Evolutionary conservation across 2,113 vertebrate genomes (phyloP), one percentile per base, ranked within the genome.

Genomic region (Pimephales promelas): DNA sequence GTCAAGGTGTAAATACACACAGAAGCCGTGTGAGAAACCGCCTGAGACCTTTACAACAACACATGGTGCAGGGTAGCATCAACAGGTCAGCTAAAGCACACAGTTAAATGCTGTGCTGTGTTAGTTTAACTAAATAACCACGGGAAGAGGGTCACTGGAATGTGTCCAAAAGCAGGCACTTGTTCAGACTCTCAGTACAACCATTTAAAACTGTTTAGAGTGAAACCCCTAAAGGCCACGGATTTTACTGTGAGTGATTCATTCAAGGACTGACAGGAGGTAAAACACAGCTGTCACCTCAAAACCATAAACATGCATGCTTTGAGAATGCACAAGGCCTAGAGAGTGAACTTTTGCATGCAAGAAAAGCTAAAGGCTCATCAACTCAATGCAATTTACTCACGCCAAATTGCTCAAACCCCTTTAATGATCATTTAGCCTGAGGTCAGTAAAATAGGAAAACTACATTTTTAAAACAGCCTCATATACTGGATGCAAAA

Each of bases 111-210:
- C 84, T 83, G 22, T 85, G 36, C 77, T 80, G 56, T 85, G 74
- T 91, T 92, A 90, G 75, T 88, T 87, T 86, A 90, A 87, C 75
- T 79, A 79, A 87, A 87, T 78, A 85, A 79, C 81, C 34, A 13
- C 45, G 79, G 83, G 49, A 78, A 87, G 81, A 88, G 77, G 75
- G 84, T 64, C 83, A 75, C 87, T 70, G 84, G 88, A 86, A 84
- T 86, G 83, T 76, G 61, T 72, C 31, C 76, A 83, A 72, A 72
- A 92, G 88, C 91, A 83, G 81, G 83, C 31, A 85, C 86, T 82
- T 93, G 90, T 91, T 85, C 79, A 40, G 0, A 43, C 24, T 76
- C 57, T 59, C 74, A 64, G 56, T 71, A 45, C 59, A 83, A 54
- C 34, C 43, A 45, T 45, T 81, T 76, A 77, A 83, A 80, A 85